Base-by-base conservation (phyloP, 2,797 vertebrate species). In the Pelodytes ibericus region DNA sequence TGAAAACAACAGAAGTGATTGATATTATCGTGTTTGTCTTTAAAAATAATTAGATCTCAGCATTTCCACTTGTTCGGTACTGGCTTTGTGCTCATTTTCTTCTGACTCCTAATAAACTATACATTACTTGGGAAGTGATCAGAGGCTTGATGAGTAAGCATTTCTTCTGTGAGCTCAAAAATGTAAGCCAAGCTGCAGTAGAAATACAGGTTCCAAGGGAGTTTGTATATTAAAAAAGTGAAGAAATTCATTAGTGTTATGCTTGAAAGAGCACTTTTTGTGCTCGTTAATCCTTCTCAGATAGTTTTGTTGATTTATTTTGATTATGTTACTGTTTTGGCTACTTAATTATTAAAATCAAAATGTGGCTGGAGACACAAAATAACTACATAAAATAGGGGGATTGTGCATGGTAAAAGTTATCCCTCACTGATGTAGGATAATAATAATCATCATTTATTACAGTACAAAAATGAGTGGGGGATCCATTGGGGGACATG, bases 131-230 rank as follows among this genome's bases (percentile, higher is more conserved):
- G 57, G 67, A 74, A 57, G 59, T 58, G 36, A 47, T 68, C 36
- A 49, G 22, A 68, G 25, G 26, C 20, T 60, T 68, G 73, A 63
- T 60, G 73, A 75, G 64, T 67, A 29, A 49, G 64, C 51, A 41
- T 68, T 59, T 31, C 20, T 67, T 13, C 18, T 44, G 26, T 47
- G 25, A 27, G 20, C 20, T 44, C 26, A 30, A 10, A 41, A 53
- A 64, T 64, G 10, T 56, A 63, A 65, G 22, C 27, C 30, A 33
- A 2, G n/a, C 30, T 20, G 59, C 27, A 30, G 59, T 20, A n/a
- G 59, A 60, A 71, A 49, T 61, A 27, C 22, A 47, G 56, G 25
- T 22, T 30, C 36, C 26, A n/a, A 24, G 57, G 39, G 57, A 24
- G 9, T 49, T 4, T 16, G 31, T 31, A 41, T 22, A 31, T 44